A percentile compares a stretch with the other conserved stretches of the same genome.
Conservation (phyloP, 2,113 vertebrate species). For the Pitta sordida region DNA sequence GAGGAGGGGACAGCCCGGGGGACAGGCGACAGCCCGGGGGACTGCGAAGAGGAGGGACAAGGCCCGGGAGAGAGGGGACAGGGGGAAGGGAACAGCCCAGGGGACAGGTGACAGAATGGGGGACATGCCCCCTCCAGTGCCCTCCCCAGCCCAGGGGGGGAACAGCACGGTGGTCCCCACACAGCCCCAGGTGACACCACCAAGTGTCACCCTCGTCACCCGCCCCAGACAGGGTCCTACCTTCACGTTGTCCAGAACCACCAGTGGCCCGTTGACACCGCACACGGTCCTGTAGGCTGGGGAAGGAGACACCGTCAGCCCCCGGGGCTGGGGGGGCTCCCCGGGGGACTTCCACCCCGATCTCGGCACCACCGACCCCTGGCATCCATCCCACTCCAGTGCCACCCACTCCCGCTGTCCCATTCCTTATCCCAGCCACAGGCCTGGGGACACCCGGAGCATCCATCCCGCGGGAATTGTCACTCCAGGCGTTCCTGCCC, state of each 20-base stretch:
- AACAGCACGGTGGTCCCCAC: not conserved
- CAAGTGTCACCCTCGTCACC: not conserved
- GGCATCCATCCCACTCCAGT: not conserved
- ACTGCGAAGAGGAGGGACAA: no score
- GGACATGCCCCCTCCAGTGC: rapidly evolving
- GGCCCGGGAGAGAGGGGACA: not conserved
- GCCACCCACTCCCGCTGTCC: not conserved
- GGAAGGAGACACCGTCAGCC: not conserved
- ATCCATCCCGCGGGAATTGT: not conserved
- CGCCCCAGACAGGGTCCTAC: not conserved
- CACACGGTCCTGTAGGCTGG: conserved; percentile 77
- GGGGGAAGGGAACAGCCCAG: not conserved
- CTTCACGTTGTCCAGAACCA: conserved; percentile 81
- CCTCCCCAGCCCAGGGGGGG: not conserved
- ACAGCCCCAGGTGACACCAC: not conserved
- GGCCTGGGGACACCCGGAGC: not conserved
- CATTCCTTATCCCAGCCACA: not conserved
- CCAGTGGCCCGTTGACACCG: conserved; percentile 76
- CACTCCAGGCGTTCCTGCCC: rapidly evolving
- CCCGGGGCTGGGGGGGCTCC: not conserved
- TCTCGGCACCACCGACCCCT: not conserved
- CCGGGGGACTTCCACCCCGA: not conserved
- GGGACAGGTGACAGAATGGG: not conserved
- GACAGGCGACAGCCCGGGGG: not conserved
- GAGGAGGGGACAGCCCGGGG: not conserved